phyloP scores from a whole-genome alignment of 92 coral and sea anemone genomes.

The Porites divaricata region DNA sequence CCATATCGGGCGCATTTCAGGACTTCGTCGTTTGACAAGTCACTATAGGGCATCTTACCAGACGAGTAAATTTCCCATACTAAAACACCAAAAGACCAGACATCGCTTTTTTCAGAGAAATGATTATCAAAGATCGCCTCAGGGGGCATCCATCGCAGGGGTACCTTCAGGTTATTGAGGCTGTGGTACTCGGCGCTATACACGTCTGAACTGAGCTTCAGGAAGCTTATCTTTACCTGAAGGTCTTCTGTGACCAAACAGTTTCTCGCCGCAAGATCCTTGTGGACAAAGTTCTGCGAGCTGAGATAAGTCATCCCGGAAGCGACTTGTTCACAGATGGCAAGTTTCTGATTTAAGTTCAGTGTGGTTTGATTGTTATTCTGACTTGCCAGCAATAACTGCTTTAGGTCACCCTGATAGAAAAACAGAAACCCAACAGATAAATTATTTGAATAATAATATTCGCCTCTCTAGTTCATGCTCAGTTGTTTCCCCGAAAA shows the following conservation, averaged over 20 bases:
- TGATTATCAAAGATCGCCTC: slow-evolving; percentile 94
- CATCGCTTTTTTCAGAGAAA: slow-evolving; percentile 94
- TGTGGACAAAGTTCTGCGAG: slow-evolving; percentile 81
- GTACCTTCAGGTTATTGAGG: slow-evolving; percentile 86
- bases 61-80: slow-evolving; percentile 93
- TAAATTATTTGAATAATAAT: no score
- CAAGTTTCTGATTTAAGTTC: slow-evolving; percentile 86
- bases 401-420: slow-evolving; percentile 95
- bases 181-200: slow-evolving; percentile 91
- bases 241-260: slow-evolving; percentile 88
- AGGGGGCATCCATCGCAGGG: slow-evolving; percentile 98
- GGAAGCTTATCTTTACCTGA: slow-evolving; percentile 91
- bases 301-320: slow-evolving; percentile 92
- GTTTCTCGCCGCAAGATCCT: slow-evolving; percentile 96
- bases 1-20: slow-evolving; percentile 86
- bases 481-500: no score
- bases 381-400: slow-evolving; percentile 75
- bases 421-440: background rate
- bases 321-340: slow-evolving; percentile 83
- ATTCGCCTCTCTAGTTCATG: no score
- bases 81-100: slow-evolving; percentile 92
- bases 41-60: slow-evolving; percentile 88
- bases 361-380: slow-evolving; percentile 88
- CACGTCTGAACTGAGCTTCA: slow-evolving; percentile 89
- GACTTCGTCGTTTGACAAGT: slow-evolving; percentile 95